Conservation (phyloP, 2,797 vertebrate species). For the Thripadectes ignobilis region DNA sequence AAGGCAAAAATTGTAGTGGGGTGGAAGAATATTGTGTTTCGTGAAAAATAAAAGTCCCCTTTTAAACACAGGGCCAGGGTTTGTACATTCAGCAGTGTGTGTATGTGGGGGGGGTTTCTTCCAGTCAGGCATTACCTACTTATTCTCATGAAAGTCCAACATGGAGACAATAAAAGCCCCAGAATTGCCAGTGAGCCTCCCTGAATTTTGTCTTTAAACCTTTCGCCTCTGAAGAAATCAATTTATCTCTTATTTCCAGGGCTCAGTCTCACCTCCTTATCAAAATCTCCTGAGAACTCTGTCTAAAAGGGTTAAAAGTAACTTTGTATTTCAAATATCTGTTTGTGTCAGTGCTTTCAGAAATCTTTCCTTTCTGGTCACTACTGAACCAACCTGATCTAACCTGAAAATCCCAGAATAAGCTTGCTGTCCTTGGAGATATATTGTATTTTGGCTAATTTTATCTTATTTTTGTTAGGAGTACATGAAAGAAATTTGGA, state of each 20-base stretch:
- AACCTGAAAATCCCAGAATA: background rate
- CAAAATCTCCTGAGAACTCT: background rate
- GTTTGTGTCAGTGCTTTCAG: background rate
- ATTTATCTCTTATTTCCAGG: background rate
- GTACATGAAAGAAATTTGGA: background rate
- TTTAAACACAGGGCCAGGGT: background rate
- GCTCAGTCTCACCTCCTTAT: background rate
- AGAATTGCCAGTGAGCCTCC: background rate
- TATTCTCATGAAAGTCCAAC: background rate
- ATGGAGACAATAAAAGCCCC: background rate
- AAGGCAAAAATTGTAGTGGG: background rate
- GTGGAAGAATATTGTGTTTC: background rate
- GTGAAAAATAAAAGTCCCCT: background rate
- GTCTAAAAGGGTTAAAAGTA: background rate
- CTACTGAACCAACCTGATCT: background rate
- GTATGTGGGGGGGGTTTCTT: fast-evolving
- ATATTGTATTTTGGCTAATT: background rate
- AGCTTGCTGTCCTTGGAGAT: background rate
- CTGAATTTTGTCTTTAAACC: background rate
- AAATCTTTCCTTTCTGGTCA: background rate
- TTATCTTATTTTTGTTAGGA: background rate
- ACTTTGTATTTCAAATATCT: background rate
- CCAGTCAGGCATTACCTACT: background rate
- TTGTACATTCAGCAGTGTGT: fast-evolving
- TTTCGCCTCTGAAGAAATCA: background rate